Base-by-base conservation (phyloP, 1,140 invertebrate species). In the Bombus balteatus region DNA sequence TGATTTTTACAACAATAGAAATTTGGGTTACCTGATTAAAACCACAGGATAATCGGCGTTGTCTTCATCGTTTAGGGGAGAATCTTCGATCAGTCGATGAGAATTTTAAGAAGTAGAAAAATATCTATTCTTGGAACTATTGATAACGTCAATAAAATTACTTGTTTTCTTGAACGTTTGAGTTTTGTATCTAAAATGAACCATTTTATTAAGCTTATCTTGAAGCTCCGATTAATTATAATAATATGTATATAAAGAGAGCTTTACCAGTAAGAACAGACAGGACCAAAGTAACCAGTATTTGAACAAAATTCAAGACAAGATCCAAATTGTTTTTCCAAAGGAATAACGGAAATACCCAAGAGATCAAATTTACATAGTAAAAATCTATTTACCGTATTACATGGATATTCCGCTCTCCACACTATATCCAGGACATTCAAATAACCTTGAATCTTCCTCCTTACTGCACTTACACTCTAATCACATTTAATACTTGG, bases 351-450 rank as follows among this genome's bases (percentile, higher is more conserved):
- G 62, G 5, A 66, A 15, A n/a, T 32, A 5, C 13, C n/a, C 62
- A 62, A 62, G n/a, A 65, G 47, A 65, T 65, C 13, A 65, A 65
- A 65, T 32, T 65, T n/a, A 65, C n/a, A 65, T 65, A 65, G n/a
- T 32, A 13, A 32, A 65, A 65, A n/a, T 65, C 28, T 32, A 65
- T 65, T 65, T 65, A 65, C 12, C 28, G 18, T 62, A n/a, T 62
- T 62, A 62, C 13, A n/a, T 13, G n/a, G 28, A 13, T n/a, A 32
- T n/a, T 32, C 15, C 62, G 15, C 5, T n/a, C 3, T n/a, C 28
- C 62, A 2, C 62, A 0, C 12, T 65, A 65, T 65, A n/a, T 32
- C 0, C n/a, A n/a, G 15, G 47, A 18, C n/a, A 32, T 32, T 66
- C 62, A 15, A 66, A n/a, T 32, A 66, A 32, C 28, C 62, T n/a